Base-by-base conservation (phyloP, 2,888 invertebrate species). In the Zootermopsis nevadensis region DNA sequence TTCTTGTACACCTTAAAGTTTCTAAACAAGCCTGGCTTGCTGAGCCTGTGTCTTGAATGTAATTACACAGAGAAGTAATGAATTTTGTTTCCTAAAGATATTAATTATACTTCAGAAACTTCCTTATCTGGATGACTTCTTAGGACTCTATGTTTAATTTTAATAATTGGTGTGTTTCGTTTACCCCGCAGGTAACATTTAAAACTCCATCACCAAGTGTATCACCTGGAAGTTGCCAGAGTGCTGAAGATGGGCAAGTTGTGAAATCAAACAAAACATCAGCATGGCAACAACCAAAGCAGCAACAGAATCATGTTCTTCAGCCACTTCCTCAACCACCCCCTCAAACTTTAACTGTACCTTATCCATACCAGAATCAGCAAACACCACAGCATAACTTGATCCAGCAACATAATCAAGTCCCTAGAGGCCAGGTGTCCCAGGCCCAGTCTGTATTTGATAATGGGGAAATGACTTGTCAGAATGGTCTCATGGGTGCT, bases 131-230 rank as follows among this genome's bases (percentile, higher is more conserved):
- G 10, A 4, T 10, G 6, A 7, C 38, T 38, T 38, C 38, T 7
- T 38, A 38, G 38, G 38, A 38, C 4, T 38, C 6, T 38, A 7
- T 4, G 38, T 38, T 10, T 38, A 38, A 38, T 38, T 38, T 38
- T 15, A 48, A n/a, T 27, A n/a, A 66, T 27, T 66, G 1, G 8
- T 66, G 66, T 66, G n/a, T 66, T 66, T 66, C 27, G 6, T 69
- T 30, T 15, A 19, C n/a, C 10, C 88, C 88, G 8, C 87, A 92
- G 92, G 92, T 92, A 31, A 92, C 92, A 85, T 93, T 93, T 87
- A 90, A 92, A 48, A 92, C 92, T 89, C 82, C 88, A 53, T 88
- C 89, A 69, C 88, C 88, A 27, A 87, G 86, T 80, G 84, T 85
- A 60, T 85, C 86, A 81, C 85, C 87, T 69, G 77, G 66, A n/a